Base-by-base conservation (phyloP, 2,113 vertebrate species). In the Pseudorhombus dupliciocellatus region DNA sequence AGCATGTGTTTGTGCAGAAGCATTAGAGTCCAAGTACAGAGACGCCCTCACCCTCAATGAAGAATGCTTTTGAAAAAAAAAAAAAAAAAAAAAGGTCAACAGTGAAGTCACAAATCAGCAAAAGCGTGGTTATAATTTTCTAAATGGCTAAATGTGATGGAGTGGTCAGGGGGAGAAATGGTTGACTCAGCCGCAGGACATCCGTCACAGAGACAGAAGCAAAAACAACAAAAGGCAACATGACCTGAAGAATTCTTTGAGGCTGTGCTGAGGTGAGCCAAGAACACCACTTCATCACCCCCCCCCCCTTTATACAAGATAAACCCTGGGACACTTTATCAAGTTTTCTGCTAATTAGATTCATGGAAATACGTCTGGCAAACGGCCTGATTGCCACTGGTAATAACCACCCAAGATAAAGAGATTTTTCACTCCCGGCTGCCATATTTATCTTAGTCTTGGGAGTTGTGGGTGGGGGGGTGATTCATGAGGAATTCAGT, bases 321-420 rank as follows among this genome's bases (percentile, higher is more conserved):
- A 59, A 71, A 71, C 25, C 31, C 55, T 66, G 93, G 93, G 90
- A 88, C 88, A 87, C 92, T 93, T 70, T 34, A 57, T 70, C 51
- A 55, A 50, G 28, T 77, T 77, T 60, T 30, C 89, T 91, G 88
- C 91, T 94, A 94, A 95, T 95, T 94, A 94, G 90, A 91, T 92
- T 93, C 92, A 94, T 93, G 89, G 90, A 93, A 91, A 89, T 92
- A 92, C 93, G 92, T 93, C 93, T 94, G 93, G 84, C 86, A 34
- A 90, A 90, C 84, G 87, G 60, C 52, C 91, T 93, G 92, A 92
- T 94, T 95, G 92, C 77, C 79, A 87, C 86, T 93, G 92, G 89
- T 93, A 93, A 94, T 95, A 94, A 92, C 93, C 91, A 92, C 84
- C 89, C 83, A 86, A 86, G 81, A 94, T 94, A 93, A 92, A 92